These are phyloP conservation scores for Nomada ferruginata DNA, from an alignment of 2,888 invertebrate species.

Conservation along the genomic window DNA sequence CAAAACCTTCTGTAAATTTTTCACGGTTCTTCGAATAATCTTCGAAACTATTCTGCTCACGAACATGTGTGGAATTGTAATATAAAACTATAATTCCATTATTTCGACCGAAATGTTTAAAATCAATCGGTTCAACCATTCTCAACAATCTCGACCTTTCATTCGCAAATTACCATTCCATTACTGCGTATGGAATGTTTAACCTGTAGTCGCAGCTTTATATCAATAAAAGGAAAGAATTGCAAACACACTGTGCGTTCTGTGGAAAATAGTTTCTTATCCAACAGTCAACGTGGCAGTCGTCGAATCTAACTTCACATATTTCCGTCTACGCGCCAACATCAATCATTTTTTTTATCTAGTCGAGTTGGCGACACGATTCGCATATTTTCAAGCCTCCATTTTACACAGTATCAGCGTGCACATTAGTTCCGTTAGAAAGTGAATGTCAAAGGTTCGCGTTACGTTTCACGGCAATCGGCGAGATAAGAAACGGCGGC, in stretches of 20 bases:
- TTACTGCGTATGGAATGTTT: background rate
- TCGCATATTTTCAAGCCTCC: constrained; percentile 36
- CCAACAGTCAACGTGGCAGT: background rate
- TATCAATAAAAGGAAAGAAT: constrained; percentile 16
- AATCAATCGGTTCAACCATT: too few relatives aligned
- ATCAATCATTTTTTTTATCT: background rate
- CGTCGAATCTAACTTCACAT: constrained; percentile 5
- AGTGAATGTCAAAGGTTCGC: constrained; percentile 63
- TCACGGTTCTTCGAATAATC: too few relatives aligned
- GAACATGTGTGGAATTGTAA: too few relatives aligned
- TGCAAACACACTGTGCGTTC: constrained; percentile 8
- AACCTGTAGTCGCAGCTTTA: background rate
- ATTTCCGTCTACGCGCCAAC: background rate
- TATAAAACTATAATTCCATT: too few relatives aligned
- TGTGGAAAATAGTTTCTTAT: background rate
- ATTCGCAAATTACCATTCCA: background rate
- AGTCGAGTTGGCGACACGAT: background rate
- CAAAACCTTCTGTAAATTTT: too few relatives aligned
- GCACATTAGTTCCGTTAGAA: constrained; percentile 55
- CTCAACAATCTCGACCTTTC: too few relatives aligned
- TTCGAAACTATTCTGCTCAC: too few relatives aligned
- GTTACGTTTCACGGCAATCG: constrained; percentile 44
- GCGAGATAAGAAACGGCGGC: constrained; percentile 56
- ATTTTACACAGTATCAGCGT: constrained; percentile 29
- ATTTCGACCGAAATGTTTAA: too few relatives aligned